Evolutionary conservation across 2,113 vertebrate genomes (phyloP), one percentile per base, ranked within the genome.

Genomic region (Tachysurus fulvidraco): DNA sequence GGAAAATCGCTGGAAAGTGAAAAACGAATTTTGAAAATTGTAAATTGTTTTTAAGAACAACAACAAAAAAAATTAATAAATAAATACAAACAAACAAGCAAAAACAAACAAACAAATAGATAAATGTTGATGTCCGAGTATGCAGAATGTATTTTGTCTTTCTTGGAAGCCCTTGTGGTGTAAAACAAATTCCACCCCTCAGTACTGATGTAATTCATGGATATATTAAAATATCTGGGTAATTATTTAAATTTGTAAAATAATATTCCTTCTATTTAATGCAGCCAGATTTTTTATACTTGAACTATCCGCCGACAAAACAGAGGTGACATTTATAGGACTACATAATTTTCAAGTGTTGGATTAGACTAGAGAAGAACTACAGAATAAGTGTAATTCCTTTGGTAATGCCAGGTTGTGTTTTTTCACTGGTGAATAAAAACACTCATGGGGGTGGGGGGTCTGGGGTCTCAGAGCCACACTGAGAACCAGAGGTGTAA

Each of bases 1-100:
- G 6, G 98, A 98, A 91, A 99, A 99, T 54, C 97, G 96, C 98
- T 99, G 95, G 21, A 90, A 59, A 85, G 86, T 83, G 90, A 86
- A 83, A 88, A 64, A 88, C 41, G 84, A n/a, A n/a, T n/a, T n/a
- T n/a, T n/a, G 60, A 57, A 88, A 12, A 30, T 14, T n/a, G n/a
- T n/a, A n/a, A n/a, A n/a, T n/a, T 10, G 6, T 12, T 76, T 23
- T 76, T 76, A 25, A 46, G 1, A 25, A 62, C 60, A n/a, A n/a
- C n/a, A n/a, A n/a, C n/a, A n/a, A n/a, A n/a, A n/a, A n/a, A n/a
- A n/a, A n/a, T n/a, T n/a, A n/a, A n/a, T n/a, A n/a, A n/a, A n/a
- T n/a, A n/a, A n/a, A n/a, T n/a, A n/a, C n/a, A n/a, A n/a, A n/a
- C n/a, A n/a, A n/a, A n/a, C n/a, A n/a, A n/a, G n/a, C n/a, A n/a